Conservation (phyloP, 37 sponge, comb jelly and placozoan genomes). For the Theonella swinhoei region DNA sequence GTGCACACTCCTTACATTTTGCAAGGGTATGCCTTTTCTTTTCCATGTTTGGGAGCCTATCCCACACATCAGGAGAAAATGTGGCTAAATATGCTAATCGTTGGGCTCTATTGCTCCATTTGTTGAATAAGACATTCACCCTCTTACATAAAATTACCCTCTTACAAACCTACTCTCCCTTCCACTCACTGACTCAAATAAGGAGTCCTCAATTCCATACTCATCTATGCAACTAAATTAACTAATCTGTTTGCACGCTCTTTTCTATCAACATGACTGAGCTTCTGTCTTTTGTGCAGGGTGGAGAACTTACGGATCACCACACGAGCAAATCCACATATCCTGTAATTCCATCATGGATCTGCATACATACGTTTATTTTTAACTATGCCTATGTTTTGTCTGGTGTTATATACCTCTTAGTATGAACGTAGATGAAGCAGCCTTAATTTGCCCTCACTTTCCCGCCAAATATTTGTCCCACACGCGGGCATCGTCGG, state of each 20-base stretch:
- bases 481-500: background rate
- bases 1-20: constrained; percentile 17
- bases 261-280: background rate
- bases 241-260: background rate
- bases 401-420: background rate
- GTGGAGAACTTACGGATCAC: constrained; percentile 5
- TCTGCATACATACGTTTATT: background rate
- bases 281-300: background rate
- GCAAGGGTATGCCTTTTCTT: background rate
- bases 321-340: constrained; percentile 19
- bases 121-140: background rate
- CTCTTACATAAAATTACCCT: background rate
- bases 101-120: constrained; percentile 1
- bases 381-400: background rate
- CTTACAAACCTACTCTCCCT: background rate
- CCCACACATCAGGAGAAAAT: background rate
- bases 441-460: background rate
- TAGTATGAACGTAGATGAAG: background rate
- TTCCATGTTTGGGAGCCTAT: background rate
- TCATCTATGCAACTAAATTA: background rate
- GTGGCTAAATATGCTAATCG: background rate
- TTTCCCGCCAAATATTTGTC: background rate
- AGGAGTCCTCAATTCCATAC: background rate
- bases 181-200: background rate
- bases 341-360: background rate